Conservation (phyloP, 2,888 invertebrate genomes). For the Drosophila nr. perissopoda region DNA sequence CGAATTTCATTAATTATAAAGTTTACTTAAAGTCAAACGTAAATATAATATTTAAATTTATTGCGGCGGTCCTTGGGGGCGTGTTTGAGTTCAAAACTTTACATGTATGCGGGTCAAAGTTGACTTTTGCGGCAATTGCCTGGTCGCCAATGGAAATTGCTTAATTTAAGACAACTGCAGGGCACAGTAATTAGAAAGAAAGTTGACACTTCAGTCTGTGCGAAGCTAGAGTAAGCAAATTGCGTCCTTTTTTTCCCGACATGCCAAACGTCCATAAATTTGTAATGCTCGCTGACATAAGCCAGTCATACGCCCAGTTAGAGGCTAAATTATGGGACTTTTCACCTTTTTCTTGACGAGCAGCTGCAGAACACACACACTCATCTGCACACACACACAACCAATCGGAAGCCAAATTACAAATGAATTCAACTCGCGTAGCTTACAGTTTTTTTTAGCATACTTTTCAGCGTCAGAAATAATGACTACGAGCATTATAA, state of each 20-base stretch:
- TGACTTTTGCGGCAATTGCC: constrained; percentile 25
- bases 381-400: constrained; percentile 6
- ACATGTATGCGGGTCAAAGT: constrained; percentile 35
- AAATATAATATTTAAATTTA: constrained; percentile 62
- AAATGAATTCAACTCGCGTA: constrained; percentile 35
- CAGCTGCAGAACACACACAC: not conserved
- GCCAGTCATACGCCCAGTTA: constrained; percentile 42
- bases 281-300: constrained; percentile 46
- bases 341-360: not conserved
- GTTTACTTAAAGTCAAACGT: constrained; percentile 54
- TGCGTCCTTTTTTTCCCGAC: not conserved
- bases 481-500: constrained; percentile 38
- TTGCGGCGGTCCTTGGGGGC: not conserved
- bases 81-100: constrained; percentile 7
- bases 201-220: constrained; percentile 18
- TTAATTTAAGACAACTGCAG: not conserved
- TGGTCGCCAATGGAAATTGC: constrained; percentile 26
- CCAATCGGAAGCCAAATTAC: constrained; percentile 36
- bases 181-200: constrained; percentile 11
- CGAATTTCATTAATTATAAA: constrained; percentile 76
- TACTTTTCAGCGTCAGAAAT: constrained; percentile 39
- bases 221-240: not conserved
- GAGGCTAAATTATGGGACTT: constrained; percentile 35
- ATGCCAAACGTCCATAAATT: constrained; percentile 39
- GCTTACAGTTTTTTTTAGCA: constrained; percentile 35